Percentiles rank a stretch among this genome's conserved stretches.
These are phyloP conservation scores for Indicator maculatus DNA, from an alignment of 2,113 vertebrate genomes.

Conservation along the genomic window DNA sequence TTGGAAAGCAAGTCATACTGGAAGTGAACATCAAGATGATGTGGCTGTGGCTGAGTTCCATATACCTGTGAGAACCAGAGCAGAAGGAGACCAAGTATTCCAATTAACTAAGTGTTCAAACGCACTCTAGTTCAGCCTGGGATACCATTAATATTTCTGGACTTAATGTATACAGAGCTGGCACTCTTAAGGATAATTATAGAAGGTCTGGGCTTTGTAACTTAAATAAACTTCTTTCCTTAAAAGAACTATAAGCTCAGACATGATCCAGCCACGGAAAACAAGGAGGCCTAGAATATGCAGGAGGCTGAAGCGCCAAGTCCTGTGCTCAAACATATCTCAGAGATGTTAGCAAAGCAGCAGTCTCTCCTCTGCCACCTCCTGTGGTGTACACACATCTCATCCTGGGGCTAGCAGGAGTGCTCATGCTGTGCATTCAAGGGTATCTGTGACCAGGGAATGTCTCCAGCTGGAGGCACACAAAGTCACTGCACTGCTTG, in stretches of 20 bases:
- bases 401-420: neutral
- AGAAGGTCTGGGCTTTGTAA: neutral
- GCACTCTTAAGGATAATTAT: neutral
- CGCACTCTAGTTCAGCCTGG: neutral
- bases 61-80: neutral
- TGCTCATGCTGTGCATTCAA: neutral
- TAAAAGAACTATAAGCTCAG: neutral
- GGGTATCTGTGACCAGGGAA: neutral
- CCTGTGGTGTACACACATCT: rapidly evolving
- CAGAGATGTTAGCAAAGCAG: neutral
- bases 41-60: neutral
- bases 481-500: neutral
- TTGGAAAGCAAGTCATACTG: neutral
- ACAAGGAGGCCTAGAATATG: neutral
- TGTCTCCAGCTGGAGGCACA: neutral
- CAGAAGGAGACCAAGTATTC: neutral
- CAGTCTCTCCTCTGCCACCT: neutral
- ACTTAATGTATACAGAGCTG: neutral
- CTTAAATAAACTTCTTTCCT: neutral
- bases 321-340: neutral
- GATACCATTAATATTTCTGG: neutral
- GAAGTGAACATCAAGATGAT: neutral
- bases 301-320: neutral
- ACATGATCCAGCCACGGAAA: neutral
- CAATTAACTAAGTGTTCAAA: neutral